Conservation (phyloP, 2,888 invertebrate species). For the Uropetala carovei region DNA sequence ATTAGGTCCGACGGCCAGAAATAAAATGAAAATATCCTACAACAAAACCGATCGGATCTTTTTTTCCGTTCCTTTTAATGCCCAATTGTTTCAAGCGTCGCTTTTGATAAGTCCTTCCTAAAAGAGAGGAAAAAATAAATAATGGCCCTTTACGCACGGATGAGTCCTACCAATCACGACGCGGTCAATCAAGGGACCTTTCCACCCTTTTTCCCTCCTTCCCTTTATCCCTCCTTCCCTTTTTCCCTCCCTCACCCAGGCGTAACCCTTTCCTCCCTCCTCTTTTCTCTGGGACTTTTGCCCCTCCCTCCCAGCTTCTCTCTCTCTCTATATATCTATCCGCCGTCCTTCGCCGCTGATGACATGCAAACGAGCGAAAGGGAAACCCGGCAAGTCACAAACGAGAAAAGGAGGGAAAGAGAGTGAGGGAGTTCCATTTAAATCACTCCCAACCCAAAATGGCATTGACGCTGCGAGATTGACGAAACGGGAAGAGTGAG, state of each 20-base stretch:
- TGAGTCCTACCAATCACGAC: background rate
- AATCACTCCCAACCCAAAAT: background rate
- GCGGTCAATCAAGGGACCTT: background rate
- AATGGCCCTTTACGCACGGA: background rate
- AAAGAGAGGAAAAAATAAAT: background rate
- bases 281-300: background rate
- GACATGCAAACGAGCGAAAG: constrained; percentile 30
- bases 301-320: background rate
- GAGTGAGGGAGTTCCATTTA: background rate
- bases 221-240: background rate
- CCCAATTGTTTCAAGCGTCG: background rate
- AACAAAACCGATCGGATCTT: background rate
- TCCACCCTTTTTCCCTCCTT: background rate
- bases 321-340: background rate
- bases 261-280: background rate
- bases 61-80: background rate
- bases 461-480: constrained; percentile 4
- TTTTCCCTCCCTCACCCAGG: background rate
- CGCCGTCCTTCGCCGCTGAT: background rate
- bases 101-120: constrained; percentile 1
- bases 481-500: constrained; percentile 3
- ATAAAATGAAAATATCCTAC: background rate
- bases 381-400: background rate
- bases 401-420: background rate
- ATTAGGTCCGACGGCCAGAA: background rate